Evolutionary conservation across 2,888 invertebrate species (phyloP).

Genomic region (Microctonus aethiopoides): DNA sequence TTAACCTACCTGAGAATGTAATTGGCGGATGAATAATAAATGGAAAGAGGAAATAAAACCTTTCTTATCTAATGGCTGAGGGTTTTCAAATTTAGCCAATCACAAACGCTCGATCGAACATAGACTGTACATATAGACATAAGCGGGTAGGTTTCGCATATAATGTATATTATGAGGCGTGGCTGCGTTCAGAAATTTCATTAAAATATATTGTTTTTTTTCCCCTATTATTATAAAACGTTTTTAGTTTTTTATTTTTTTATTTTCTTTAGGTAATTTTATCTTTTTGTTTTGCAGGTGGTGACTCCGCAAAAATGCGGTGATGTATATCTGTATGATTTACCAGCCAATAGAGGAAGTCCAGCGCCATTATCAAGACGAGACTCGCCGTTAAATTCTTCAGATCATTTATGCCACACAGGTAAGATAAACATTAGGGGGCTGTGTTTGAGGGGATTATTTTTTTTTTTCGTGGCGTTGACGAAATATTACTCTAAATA

Average conservation of each 20-base stretch:
- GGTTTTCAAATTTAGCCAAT: background rate
- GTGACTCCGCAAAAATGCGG: slow-evolving; percentile 79
- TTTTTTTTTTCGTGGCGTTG: slow-evolving; percentile 10
- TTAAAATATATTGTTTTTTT: background rate
- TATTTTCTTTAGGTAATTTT: slow-evolving; percentile 4
- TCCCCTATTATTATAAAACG: no score
- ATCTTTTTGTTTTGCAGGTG: slow-evolving; percentile 68
- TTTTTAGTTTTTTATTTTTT: slow-evolving; percentile 15
- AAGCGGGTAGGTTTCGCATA: background rate
- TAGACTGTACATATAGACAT: background rate
- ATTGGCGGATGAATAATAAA: slow-evolving; percentile 18
- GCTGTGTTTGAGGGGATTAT: no score
- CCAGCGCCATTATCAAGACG: slow-evolving; percentile 61
- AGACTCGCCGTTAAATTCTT: slow-evolving; percentile 62
- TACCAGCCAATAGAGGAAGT: slow-evolving; percentile 68
- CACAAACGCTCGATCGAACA: slow-evolving; percentile 7
- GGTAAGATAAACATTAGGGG: slow-evolving; percentile 50
- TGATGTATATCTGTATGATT: slow-evolving; percentile 79
- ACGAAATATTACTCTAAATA: no score
- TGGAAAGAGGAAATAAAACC: background rate
- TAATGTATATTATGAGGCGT: background rate
- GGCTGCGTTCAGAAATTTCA: background rate
- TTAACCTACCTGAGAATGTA: slow-evolving; percentile 31
- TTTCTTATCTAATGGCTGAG: background rate
- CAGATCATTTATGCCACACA: slow-evolving; percentile 57